phyloP scores from a whole-genome alignment of 2,888 invertebrate genomes.

The Oxyscelio sp. region DNA sequence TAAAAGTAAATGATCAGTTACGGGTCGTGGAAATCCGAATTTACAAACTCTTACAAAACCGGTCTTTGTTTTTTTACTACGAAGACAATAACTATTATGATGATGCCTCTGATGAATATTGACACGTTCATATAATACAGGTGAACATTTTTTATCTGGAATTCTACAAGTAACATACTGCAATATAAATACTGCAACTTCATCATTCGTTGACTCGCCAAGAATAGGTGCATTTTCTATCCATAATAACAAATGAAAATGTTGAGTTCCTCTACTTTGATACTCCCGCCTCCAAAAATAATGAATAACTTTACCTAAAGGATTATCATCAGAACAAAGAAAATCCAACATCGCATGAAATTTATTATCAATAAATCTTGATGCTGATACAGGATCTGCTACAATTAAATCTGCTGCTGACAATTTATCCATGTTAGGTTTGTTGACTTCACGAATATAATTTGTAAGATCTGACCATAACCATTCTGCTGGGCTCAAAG shows the following conservation, averaged over 20 bases:
- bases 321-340: slow-evolving; percentile 61
- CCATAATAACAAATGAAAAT: slow-evolving; percentile 81
- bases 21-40: slow-evolving; percentile 74
- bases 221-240: slow-evolving; percentile 69
- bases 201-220: slow-evolving; percentile 65
- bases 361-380: slow-evolving; percentile 74
- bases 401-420: slow-evolving; percentile 78
- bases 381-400: slow-evolving; percentile 81
- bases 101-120: slow-evolving; percentile 75
- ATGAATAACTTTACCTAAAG: slow-evolving; percentile 78
- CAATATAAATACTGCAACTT: slow-evolving; percentile 70
- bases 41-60: slow-evolving; percentile 63
- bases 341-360: slow-evolving; percentile 82
- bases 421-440: slow-evolving; percentile 65
- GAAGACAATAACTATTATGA: slow-evolving; percentile 75
- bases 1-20: slow-evolving; percentile 60
- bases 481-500: slow-evolving; percentile 77
- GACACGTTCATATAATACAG: slow-evolving; percentile 65
- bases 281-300: slow-evolving; percentile 77
- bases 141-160: slow-evolving; percentile 67
- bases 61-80: slow-evolving; percentile 60
- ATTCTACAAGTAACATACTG: slow-evolving; percentile 77
- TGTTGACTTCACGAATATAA: slow-evolving; percentile 79
- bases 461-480: slow-evolving; percentile 80
- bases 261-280: slow-evolving; percentile 76